phyloP scores from a whole-genome alignment of 2,797 vertebrate genomes.

The Pseudochromis fuscus region DNA sequence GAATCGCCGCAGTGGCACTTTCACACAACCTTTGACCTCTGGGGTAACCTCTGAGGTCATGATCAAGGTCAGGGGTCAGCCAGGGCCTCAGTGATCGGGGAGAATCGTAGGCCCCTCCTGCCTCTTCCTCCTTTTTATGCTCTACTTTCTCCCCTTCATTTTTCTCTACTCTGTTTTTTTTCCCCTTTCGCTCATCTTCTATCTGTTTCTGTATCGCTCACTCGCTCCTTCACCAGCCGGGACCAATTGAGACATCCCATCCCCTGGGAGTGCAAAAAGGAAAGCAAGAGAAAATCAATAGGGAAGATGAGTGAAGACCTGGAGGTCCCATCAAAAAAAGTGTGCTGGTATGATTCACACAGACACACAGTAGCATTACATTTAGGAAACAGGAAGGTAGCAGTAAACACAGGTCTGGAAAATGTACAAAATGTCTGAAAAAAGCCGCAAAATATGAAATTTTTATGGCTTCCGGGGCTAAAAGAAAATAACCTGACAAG shows the following conservation, averaged over 20 bases:
- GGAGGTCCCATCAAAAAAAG: constrained; percentile 78
- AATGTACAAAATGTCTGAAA: constrained; percentile 26
- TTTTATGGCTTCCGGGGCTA: neutral
- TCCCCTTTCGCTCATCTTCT: constrained; percentile 55
- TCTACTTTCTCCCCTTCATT: neutral
- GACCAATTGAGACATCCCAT: constrained; percentile 82
- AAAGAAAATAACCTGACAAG: constrained; percentile 24
- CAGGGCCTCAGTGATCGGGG: constrained; percentile 74
- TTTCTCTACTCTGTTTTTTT: constrained; percentile 1
- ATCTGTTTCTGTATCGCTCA: constrained; percentile 72
- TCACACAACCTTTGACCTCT: constrained; percentile 86
- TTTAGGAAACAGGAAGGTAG: constrained; percentile 40
- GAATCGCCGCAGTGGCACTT: constrained; percentile 82
- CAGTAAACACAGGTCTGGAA: constrained; percentile 35
- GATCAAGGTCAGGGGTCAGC: constrained; percentile 84
- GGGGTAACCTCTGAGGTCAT: constrained; percentile 78
- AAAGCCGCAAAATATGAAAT: neutral
- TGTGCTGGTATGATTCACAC: constrained; percentile 71
- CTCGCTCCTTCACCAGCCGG: constrained; percentile 63
- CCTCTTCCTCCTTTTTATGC: constrained; percentile 28
- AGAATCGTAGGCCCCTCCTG: constrained; percentile 52
- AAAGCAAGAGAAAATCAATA: constrained; percentile 83
- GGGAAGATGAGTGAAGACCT: constrained; percentile 81
- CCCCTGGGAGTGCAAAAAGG: constrained; percentile 76
- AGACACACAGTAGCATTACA: constrained; percentile 39